These are phyloP conservation scores for Pristiophorus japonicus DNA, from an alignment of 2,113 vertebrate genomes.

Conservation along the genomic window DNA sequence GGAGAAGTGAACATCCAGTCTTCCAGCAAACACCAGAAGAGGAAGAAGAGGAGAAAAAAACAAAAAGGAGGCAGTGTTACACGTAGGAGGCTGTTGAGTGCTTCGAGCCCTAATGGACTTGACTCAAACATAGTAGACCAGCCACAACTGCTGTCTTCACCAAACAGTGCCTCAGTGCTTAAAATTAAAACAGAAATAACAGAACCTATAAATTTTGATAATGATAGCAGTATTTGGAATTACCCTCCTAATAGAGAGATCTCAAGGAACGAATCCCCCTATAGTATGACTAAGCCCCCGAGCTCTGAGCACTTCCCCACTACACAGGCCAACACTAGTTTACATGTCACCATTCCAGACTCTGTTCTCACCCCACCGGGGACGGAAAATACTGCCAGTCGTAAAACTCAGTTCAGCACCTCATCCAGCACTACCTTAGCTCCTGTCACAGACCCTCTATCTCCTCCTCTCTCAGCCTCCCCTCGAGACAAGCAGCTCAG, in stretches of 20 bases:
- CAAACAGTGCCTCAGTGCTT: slow-evolving; percentile 80
- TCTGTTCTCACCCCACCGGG: slow-evolving; percentile 93
- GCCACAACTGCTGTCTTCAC: slow-evolving; percentile 75
- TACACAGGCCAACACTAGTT: slow-evolving; percentile 69
- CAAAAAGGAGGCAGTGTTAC: slow-evolving; percentile 79
- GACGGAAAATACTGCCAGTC: slow-evolving; percentile 71
- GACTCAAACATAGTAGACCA: slow-evolving; percentile 73
- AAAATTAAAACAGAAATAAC: slow-evolving; percentile 99
- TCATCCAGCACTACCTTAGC: slow-evolving; percentile 69
- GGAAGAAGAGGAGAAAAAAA: slow-evolving; percentile 91
- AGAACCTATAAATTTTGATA: slow-evolving; percentile 98
- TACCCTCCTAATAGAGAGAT: slow-evolving; percentile 97
- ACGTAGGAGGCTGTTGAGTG: slow-evolving; percentile 74
- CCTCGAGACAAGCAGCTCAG: slow-evolving; percentile 91
- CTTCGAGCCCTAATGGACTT: slow-evolving; percentile 71
- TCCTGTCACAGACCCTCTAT: slow-evolving; percentile 82
- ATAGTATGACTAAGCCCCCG: slow-evolving; percentile 95
- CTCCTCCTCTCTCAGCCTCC: slow-evolving; percentile 91
- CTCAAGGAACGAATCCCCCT: slow-evolving; percentile 92
- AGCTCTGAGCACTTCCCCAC: slow-evolving; percentile 83
- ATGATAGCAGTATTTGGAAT: slow-evolving; percentile 99
- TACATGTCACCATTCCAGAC: slow-evolving; percentile 91
- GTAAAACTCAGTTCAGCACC: slow-evolving; percentile 79
- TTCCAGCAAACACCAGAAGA: slow-evolving; percentile 75
- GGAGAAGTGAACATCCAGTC: slow-evolving; percentile 61